These are phyloP conservation scores for Aporrectodea caliginosa DNA, from an alignment of 1,140 invertebrate species.

Conservation along the genomic window DNA sequence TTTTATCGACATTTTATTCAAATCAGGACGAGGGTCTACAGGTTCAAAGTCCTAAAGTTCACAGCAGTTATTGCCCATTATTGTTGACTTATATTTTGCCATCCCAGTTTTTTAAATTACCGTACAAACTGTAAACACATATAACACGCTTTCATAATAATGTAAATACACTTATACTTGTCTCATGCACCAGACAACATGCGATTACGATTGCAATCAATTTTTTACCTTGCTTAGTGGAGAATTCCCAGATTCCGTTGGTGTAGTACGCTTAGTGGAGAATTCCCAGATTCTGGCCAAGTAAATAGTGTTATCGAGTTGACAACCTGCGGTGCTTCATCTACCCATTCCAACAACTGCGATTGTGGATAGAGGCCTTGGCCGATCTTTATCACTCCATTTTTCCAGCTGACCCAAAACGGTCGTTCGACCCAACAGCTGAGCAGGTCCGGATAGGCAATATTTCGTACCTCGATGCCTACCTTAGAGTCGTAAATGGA, in stretches of 20 bases:
- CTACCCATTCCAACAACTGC: background rate
- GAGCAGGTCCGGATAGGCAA: constrained; percentile 9
- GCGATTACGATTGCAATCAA: too few relatives aligned
- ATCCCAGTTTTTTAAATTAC: too few relatives aligned
- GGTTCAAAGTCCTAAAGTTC: too few relatives aligned
- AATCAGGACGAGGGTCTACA: too few relatives aligned
- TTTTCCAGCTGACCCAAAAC: constrained; percentile 14
- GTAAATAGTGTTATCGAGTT: background rate
- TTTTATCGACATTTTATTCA: too few relatives aligned
- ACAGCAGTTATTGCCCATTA: too few relatives aligned
- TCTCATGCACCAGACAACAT: too few relatives aligned
- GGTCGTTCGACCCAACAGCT: background rate
- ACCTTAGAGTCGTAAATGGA: background rate
- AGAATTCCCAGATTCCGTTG: background rate
- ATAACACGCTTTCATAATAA: too few relatives aligned
- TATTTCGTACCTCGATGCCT: background rate
- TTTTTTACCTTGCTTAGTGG: background rate
- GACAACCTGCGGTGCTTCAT: background rate
- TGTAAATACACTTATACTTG: too few relatives aligned
- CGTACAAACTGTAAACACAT: too few relatives aligned
- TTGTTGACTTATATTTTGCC: too few relatives aligned
- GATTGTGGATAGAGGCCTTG: background rate
- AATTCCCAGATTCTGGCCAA: background rate
- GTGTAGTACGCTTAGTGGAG: background rate
- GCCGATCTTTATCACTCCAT: constrained; percentile 6